phyloP scores from a whole-genome alignment of 2,113 vertebrate species.

The Serranochromis macrocephalus region DNA sequence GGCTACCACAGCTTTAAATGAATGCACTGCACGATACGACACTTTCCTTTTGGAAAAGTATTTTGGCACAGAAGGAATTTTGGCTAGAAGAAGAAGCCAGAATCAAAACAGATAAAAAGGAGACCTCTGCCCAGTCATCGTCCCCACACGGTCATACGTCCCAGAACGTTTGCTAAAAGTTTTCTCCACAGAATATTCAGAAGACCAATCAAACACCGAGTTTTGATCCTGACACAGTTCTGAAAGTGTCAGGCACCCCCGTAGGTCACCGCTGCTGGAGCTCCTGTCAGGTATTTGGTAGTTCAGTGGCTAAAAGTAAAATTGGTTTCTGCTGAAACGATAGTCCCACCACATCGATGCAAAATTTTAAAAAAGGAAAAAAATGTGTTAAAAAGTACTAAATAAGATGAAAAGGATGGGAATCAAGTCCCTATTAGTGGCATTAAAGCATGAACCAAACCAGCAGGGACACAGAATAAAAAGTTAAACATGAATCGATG shows the following conservation, averaged over 20 bases:
- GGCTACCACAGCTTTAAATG: neutral
- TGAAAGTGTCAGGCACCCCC: neutral
- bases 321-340: neutral
- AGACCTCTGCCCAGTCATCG: neutral
- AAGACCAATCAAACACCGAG: neutral
- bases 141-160: neutral
- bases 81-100: neutral
- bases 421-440: neutral
- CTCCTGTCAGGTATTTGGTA: neutral
- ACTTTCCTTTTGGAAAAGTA: neutral
- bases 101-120: neutral
- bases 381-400: neutral
- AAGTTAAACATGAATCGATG: neutral
- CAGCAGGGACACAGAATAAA: neutral
- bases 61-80: neutral
- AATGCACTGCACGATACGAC: neutral
- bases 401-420: neutral
- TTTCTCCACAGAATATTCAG: neutral
- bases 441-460: neutral
- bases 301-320: neutral
- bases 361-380: rapidly evolving
- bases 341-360: neutral
- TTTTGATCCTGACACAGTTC: neutral
- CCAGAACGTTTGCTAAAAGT: neutral
- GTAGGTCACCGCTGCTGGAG: neutral